Evolutionary conservation across 2,888 invertebrate species (phyloP), one percentile per base, ranked within the genome.

Genomic region (Marasmarcha lunaedactyla): DNA sequence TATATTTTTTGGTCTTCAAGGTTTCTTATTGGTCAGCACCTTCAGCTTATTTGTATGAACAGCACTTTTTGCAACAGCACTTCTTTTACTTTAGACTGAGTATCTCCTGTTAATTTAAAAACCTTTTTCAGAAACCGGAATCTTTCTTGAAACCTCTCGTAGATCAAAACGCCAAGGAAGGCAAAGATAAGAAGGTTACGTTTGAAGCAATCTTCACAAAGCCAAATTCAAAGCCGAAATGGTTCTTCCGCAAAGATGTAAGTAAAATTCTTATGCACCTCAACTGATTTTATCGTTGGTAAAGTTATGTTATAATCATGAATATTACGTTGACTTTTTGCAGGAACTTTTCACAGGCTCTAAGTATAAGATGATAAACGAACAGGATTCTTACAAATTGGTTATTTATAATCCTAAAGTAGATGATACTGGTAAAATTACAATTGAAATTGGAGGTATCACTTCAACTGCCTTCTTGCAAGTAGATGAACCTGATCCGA

Each of bases 361-460:
- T 42, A 99, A 97, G 77, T 98, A 94, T 73, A 97, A 98, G 79
- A 94, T 99, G 76, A 92, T 92, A 57, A 92, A 90, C 60, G 97
- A 98, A 67, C 93, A 92, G 57, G 95, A 97, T 61, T 88, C 90
- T 1, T 97, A 98, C 71, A 93, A 91, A 59, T 85, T 99, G 48
- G 91, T 94, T 49, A 95, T 99, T 57, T 87, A 87, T 67, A 89
- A 88, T 57, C 97, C 99, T 0, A 95, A 94, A 79, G 94, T 94
- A 27, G 98, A 99, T 55, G 99, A 99, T 70, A 93, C 93, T 51
- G 99, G 98, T 55, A 97, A 97, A 84, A 98, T 97, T 65, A 94
- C 94, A 0, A 91, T 97, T 57, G 97, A 98, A 84, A 95, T 98
- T 54, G 92, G 94, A 56, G 95, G 97, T 39, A 88, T 94, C 37